Evolutionary conservation across 2,888 invertebrate genomes (phyloP), one percentile per base, ranked within the genome.

Genomic region (Drosophila setosimentum): DNA sequence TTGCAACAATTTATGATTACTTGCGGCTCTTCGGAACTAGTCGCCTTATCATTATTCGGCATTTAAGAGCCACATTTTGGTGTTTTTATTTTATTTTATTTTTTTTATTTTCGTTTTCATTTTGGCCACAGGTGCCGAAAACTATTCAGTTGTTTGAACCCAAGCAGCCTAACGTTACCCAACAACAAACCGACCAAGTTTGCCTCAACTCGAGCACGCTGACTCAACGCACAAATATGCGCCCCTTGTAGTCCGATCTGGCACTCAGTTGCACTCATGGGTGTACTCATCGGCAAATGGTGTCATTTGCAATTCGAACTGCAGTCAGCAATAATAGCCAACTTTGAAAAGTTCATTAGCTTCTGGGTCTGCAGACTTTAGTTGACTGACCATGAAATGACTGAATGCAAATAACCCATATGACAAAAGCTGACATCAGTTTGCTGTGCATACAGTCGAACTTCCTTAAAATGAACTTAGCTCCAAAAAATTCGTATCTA

Each of bases 31-130:
- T 69, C 54, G 73, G 66, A 87, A 80, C 82, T 71, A 82, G 82
- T 82, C 79, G 73, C 68, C 80, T 87, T 84, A 87, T 83, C 83
- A 78, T 54, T 60, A 53, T 45, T 45, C 55, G 66, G 54, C 72
- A 73, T 73, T 82, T 71, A 69, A 61, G 30, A 58, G 72, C 66
- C 59, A 51, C 33, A 49, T 55, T 60, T 61, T 18, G 27, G n/a
- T 53, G 37, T 30, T 27, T 30, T 24, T 71, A n/a, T n/a, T n/a
- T 13, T n/a, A n/a, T n/a, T 30, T 27, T 30, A 21, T 71, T 18
- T 51, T 24, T 37, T 49, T 24, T 49, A 7, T n/a, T 32, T 13
- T 45, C 35, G 32, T 35, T 24, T 24, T 49, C 27, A 27, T 45
- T 35, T 61, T 37, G 48, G 30, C 45, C 27, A 64, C 54, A 67